These are phyloP conservation scores for Ovibos moschatus DNA, from an alignment of 2,113 vertebrate species.

Conservation along the genomic window DNA sequence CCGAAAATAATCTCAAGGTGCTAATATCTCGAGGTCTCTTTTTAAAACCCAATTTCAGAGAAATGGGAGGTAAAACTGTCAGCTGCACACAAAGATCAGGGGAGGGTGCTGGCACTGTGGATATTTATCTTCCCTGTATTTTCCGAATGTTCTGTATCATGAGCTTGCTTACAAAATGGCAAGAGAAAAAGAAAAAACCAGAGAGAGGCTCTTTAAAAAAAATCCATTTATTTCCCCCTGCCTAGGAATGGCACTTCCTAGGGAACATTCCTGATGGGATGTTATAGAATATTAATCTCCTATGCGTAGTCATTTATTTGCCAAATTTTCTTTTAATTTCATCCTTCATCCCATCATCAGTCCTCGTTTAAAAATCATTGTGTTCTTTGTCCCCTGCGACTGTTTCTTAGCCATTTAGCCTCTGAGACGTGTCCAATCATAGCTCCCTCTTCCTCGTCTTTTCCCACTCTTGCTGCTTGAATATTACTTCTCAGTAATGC, in stretches of 20 bases:
- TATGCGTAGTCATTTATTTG: background rate
- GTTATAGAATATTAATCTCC: background rate
- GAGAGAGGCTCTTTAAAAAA: background rate
- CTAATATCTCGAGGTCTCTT: background rate
- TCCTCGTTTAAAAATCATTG: background rate
- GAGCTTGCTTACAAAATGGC: background rate
- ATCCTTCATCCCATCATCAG: background rate
- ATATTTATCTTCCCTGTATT: background rate
- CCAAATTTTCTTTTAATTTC: background rate
- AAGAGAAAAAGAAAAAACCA: background rate
- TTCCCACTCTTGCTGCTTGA: background rate
- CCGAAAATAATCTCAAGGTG: background rate
- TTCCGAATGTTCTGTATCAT: background rate
- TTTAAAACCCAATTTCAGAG: background rate
- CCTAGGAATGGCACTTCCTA: background rate
- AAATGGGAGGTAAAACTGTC: background rate
- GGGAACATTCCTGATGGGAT: background rate
- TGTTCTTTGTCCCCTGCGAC: background rate
- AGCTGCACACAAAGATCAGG: background rate
- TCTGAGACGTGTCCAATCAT: fast-evolving
- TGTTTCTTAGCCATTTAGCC: background rate
- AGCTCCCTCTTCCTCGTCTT: fast-evolving
- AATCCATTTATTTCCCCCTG: background rate
- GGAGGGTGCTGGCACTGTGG: fast-evolving
- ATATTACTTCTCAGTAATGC: background rate